These are phyloP conservation scores for Typhlomys cinereus DNA, from an alignment of 2,113 vertebrate genomes.

Conservation along the genomic window DNA sequence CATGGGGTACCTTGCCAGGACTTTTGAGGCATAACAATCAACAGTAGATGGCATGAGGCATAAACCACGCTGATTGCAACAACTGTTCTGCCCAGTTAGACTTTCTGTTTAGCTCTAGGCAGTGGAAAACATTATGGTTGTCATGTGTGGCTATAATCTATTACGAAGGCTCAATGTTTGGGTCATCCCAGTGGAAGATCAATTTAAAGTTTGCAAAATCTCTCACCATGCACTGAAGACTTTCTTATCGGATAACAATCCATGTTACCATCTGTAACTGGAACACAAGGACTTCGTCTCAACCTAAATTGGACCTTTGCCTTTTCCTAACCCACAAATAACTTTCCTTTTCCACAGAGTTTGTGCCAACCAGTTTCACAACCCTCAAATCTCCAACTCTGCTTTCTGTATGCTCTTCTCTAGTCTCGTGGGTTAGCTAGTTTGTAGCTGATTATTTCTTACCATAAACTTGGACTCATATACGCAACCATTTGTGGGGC, in stretches of 20 bases:
- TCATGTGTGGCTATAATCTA: slow-evolving; percentile 12
- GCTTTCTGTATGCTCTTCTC: background rate
- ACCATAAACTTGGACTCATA: background rate
- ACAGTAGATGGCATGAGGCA: slow-evolving; percentile 62
- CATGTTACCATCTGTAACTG: background rate
- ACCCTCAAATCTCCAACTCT: background rate
- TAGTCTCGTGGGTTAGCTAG: background rate
- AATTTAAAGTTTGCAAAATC: background rate
- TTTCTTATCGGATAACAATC: background rate
- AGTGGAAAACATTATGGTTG: slow-evolving; percentile 31
- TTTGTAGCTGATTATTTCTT: background rate
- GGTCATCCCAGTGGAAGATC: background rate
- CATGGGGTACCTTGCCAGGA: slow-evolving; percentile 51
- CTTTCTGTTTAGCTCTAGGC: slow-evolving; percentile 69
- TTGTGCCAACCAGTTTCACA: background rate
- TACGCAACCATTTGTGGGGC: background rate
- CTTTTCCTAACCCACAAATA: background rate
- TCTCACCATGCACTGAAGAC: background rate
- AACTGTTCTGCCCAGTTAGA: slow-evolving; percentile 70
- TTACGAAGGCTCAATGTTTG: slow-evolving; percentile 42
- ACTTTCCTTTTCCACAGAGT: background rate
- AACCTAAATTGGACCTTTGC: background rate
- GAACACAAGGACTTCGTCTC: background rate
- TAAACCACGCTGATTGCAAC: slow-evolving; percentile 62
- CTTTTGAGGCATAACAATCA: slow-evolving; percentile 67